These are phyloP conservation scores for Odontothrips loti DNA, from an alignment of 2,888 invertebrate species.

Conservation along the genomic window DNA sequence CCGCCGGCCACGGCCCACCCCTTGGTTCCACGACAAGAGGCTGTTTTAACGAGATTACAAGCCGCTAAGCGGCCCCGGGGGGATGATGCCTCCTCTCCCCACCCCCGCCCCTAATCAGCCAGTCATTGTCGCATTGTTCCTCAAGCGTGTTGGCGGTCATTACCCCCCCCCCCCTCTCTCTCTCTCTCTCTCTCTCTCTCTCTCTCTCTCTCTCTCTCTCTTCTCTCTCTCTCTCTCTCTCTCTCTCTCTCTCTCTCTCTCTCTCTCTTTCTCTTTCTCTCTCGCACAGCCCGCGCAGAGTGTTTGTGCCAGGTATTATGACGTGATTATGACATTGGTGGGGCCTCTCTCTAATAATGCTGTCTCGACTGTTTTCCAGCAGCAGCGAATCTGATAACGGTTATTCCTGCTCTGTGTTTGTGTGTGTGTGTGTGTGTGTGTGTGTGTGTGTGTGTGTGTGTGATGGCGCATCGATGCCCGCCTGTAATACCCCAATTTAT, in stretches of 20 bases:
- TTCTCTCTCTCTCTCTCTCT: not conserved
- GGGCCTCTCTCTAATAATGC: not conserved
- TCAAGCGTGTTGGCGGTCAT: not conserved
- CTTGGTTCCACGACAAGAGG: constrained; percentile 1
- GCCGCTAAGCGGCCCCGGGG: not conserved
- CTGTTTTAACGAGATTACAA: constrained; percentile 14
- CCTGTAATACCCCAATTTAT: too few relatives aligned
- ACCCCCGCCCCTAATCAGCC: not conserved
- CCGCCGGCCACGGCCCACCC: not conserved
- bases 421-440: too few relatives aligned
- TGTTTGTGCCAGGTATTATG: not conserved
- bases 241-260: constrained; percentile 2
- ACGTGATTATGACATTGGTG: not conserved
- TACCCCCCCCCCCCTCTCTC: not conserved
- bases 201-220: constrained; percentile 3
- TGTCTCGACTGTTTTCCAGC: too few relatives aligned
- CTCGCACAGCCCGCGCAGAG: not conserved
- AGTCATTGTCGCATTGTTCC: not conserved
- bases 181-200: not conserved
- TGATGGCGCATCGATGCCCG: too few relatives aligned
- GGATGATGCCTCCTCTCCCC: too few relatives aligned
- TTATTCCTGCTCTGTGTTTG: too few relatives aligned
- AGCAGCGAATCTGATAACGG: too few relatives aligned
- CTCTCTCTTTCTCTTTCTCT: not conserved
- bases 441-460: too few relatives aligned